These are phyloP conservation scores for Caenorhabditis imperialis DNA, from an alignment of 2,888 invertebrate genomes.

Conservation along the genomic window DNA sequence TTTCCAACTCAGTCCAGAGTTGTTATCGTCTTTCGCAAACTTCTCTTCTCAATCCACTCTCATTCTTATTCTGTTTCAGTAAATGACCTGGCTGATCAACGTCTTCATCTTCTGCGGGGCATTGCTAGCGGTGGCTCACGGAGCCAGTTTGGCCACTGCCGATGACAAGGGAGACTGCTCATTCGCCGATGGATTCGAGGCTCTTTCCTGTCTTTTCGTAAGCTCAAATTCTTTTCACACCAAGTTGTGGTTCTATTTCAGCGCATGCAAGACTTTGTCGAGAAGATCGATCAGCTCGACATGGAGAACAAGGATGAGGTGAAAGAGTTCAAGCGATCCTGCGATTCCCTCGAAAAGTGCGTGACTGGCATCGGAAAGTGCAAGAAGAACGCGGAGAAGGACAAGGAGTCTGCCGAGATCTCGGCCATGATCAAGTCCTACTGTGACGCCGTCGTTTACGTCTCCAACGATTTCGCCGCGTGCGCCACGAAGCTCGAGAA, in stretches of 20 bases:
- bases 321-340: conserved; percentile 14
- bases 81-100: not conserved
- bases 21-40: too few species aligned
- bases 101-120: not conserved
- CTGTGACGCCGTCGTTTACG: conserved; percentile 20
- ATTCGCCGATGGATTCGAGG: conserved; percentile 13
- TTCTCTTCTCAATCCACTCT: too few species aligned
- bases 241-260: conserved; percentile 4
- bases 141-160: conserved; percentile 27
- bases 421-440: conserved; percentile 6
- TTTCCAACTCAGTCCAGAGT: too few species aligned
- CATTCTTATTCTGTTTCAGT: conserved; percentile 2
- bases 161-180: conserved; percentile 9
- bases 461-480: conserved; percentile 4
- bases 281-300: conserved; percentile 18
- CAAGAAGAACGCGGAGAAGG: not conserved
- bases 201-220: conserved; percentile 18
- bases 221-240: too few species aligned
- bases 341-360: conserved; percentile 18
- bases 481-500: conserved; percentile 18
- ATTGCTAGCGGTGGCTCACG: conserved; percentile 9
- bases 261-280: conserved; percentile 17
- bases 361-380: not conserved
- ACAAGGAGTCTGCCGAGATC: not conserved
- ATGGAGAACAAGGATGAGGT: conserved; percentile 10